Percentiles rank a stretch among this genome's conserved stretches.
These are phyloP conservation scores for Gymnarchus niloticus DNA, from an alignment of 2,113 vertebrate genomes.

Conservation along the genomic window DNA sequence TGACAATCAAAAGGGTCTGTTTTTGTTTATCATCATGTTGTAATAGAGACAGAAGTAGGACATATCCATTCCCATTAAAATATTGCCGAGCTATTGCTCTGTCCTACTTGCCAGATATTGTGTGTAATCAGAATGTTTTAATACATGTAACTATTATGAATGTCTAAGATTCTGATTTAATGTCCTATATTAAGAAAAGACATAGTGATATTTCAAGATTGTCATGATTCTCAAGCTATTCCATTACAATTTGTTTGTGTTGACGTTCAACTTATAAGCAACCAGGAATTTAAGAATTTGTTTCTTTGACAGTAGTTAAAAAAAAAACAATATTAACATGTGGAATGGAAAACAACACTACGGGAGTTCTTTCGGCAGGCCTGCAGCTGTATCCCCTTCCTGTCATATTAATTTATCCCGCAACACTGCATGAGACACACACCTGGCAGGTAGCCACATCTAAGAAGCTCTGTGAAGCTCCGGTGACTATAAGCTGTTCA, in stretches of 20 bases:
- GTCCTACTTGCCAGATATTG: background rate
- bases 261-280: background rate
- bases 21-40: background rate
- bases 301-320: background rate
- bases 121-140: background rate
- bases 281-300: background rate
- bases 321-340: background rate
- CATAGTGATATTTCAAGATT: background rate
- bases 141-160: background rate
- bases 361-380: background rate
- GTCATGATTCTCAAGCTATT: background rate
- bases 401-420: conserved; percentile 5
- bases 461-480: background rate
- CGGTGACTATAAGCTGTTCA: background rate
- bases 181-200: background rate
- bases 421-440: background rate
- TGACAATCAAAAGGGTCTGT: background rate
- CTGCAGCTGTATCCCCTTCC: background rate
- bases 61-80: background rate
- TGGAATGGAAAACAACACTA: background rate
- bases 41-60: background rate
- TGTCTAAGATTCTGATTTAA: background rate
- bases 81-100: background rate
- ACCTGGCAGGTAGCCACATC: background rate
- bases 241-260: background rate